A percentile compares a stretch with the other conserved stretches of the same genome.
These are phyloP conservation scores for Polymixis lichenea DNA, from an alignment of 2,888 invertebrate genomes.

Conservation along the genomic window DNA sequence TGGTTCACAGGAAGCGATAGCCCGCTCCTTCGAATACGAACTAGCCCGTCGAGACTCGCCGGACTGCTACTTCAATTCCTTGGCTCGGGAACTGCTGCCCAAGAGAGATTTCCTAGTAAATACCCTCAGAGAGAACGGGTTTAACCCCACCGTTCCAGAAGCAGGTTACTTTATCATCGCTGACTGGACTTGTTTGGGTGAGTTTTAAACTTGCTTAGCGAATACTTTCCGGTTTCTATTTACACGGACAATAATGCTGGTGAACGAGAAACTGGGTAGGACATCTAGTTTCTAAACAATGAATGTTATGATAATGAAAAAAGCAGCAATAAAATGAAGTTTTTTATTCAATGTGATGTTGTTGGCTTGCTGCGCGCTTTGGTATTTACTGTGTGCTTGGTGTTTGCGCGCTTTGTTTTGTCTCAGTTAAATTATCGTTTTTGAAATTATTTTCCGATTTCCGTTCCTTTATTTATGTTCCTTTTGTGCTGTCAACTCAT, in stretches of 20 bases:
- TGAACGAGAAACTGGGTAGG: no score
- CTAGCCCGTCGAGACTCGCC: conserved; percentile 92
- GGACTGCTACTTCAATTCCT: conserved; percentile 95
- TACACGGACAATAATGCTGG: no score
- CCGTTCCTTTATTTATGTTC: background rate
- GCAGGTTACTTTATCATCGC: conserved; percentile 99
- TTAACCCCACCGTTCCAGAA: conserved; percentile 97
- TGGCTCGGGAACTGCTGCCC: conserved; percentile 93
- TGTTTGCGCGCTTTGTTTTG: background rate
- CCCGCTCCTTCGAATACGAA: conserved; percentile 97
- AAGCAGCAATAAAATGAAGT: no score
- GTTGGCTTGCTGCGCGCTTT: no score
- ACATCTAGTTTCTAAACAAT: background rate
- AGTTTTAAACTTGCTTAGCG: conserved; percentile 41
- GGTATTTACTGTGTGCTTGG: no score
- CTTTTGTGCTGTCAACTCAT: background rate
- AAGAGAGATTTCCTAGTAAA: conserved; percentile 96
- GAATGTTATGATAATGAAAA: no score
- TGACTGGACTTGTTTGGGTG: conserved; percentile 95
- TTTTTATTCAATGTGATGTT: no score
- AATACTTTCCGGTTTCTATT: background rate
- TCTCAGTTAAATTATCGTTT: background rate
- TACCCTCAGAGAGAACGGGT: conserved; percentile 94
- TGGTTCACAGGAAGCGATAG: conserved; percentile 95
- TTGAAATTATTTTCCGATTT: background rate